Evolutionary conservation across 2,113 vertebrate genomes (phyloP).

Genomic region (Bujurquina vittata): DNA sequence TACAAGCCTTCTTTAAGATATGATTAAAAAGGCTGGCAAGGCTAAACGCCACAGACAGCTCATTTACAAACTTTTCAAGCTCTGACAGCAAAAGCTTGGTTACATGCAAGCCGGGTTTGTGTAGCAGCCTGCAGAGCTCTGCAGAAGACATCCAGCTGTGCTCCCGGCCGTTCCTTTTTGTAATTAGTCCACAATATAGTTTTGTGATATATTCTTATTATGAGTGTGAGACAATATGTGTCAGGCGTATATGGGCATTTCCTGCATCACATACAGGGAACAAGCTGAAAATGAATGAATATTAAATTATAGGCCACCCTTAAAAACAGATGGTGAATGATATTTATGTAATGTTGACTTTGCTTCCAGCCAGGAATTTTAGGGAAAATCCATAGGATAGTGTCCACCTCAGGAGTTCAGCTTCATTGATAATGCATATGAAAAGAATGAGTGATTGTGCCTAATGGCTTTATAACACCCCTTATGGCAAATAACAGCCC

Average conservation of each 20-base stretch:
- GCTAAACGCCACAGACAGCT: conserved; percentile 36
- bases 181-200: conserved; percentile 22
- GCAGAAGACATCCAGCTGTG: conserved; percentile 47
- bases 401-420: conserved; percentile 60
- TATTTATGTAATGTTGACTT: conserved; percentile 66
- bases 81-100: conserved; percentile 27
- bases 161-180: conserved; percentile 38
- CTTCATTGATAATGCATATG: conserved; percentile 65
- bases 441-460: conserved; percentile 52
- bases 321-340: conserved; percentile 57
- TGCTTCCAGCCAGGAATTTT: conserved; percentile 58
- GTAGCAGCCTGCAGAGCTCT: conserved; percentile 34
- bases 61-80: conserved; percentile 40
- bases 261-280: conserved; percentile 3
- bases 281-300: conserved; percentile 49
- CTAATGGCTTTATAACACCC: conserved; percentile 36
- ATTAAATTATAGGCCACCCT: conserved; percentile 43
- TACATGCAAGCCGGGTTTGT: conserved; percentile 24
- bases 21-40: conserved; percentile 15
- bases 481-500: background rate
- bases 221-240: conserved; percentile 2
- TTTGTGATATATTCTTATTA: conserved; percentile 8
- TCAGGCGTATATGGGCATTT: background rate
- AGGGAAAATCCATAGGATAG: conserved; percentile 58
- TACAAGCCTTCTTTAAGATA: conserved; percentile 4